These are phyloP conservation scores for Euschistus heros DNA, from an alignment of 1,140 invertebrate genomes.

Conservation along the genomic window DNA sequence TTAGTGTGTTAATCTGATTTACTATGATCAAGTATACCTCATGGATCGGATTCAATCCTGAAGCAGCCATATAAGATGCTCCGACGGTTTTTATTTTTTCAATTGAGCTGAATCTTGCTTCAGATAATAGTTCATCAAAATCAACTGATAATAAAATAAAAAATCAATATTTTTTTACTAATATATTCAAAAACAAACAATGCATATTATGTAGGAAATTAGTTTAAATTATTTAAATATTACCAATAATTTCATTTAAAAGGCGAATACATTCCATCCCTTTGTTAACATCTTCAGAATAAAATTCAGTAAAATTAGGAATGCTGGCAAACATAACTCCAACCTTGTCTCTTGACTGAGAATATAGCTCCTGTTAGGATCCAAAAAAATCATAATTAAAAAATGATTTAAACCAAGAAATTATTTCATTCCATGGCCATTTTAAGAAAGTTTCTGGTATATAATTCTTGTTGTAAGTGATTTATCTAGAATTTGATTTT, in stretches of 20 bases:
- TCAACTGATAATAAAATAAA: constrained; percentile 48
- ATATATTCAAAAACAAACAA: not conserved
- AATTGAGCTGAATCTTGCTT: constrained; percentile 77
- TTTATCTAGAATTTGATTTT: no score
- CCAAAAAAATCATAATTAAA: not conserved
- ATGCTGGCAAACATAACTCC: constrained; percentile 97
- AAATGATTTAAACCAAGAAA: no score
- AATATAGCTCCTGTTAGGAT: constrained; percentile 74
- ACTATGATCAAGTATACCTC: constrained; percentile 23
- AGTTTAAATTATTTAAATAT: constrained; percentile 8
- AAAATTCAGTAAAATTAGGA: constrained; percentile 97
- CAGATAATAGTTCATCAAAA: constrained; percentile 85
- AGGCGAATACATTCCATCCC: constrained; percentile 95
- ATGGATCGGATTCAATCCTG: constrained; percentile 58
- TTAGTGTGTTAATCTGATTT: not conserved
- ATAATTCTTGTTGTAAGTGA: no score
- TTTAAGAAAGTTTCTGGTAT: no score
- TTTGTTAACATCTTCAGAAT: constrained; percentile 93
- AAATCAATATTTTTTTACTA: not conserved
- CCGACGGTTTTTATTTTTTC: constrained; percentile 99
- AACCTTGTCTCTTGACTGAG: constrained; percentile 82
- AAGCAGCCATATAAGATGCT: constrained; percentile 94
- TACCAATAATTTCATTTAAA: constrained; percentile 95
- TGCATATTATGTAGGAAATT: not conserved
- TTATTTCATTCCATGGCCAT: no score